These are phyloP conservation scores for Artibeus lituratus DNA, from an alignment of 2,797 vertebrate species.

Conservation along the genomic window DNA sequence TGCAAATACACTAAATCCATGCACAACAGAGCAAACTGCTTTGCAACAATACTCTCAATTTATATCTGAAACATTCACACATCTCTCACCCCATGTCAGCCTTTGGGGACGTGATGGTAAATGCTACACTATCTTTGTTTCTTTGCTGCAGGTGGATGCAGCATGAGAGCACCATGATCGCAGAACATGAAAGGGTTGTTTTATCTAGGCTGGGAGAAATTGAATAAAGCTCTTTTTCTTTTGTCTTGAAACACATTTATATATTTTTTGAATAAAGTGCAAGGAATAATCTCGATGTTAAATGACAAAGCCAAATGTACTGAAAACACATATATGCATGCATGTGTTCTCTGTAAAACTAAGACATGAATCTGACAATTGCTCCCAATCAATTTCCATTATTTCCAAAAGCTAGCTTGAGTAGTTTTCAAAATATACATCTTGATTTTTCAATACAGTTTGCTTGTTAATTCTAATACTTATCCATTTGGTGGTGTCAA, in stretches of 20 bases:
- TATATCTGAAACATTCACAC: not conserved
- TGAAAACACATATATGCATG: not conserved
- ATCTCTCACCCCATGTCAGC: not conserved
- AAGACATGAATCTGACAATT: not conserved
- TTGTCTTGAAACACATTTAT: not conserved
- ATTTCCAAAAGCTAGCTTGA: not conserved
- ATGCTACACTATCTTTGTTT: not conserved
- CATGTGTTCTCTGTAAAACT: not conserved
- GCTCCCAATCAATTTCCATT: not conserved
- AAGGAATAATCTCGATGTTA: not conserved
- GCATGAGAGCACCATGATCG: rapidly evolving
- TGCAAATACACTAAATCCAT: not conserved
- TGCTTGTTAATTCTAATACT: not conserved
- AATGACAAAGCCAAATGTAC: not conserved
- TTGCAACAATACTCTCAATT: not conserved
- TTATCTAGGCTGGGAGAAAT: not conserved
- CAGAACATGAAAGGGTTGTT: not conserved
- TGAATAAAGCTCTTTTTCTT: not conserved
- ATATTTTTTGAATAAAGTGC: not conserved
- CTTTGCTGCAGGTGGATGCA: not conserved
- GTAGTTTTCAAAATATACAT: not conserved
- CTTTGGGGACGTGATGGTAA: not conserved
- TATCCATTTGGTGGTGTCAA: not conserved
- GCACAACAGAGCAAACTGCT: not conserved
- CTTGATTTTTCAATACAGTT: not conserved